Percentiles rank a stretch among this genome's conserved stretches.
These are phyloP conservation scores for Telmatochromis brachygnathus DNA, from an alignment of 2,113 vertebrate species.

Conservation along the genomic window DNA sequence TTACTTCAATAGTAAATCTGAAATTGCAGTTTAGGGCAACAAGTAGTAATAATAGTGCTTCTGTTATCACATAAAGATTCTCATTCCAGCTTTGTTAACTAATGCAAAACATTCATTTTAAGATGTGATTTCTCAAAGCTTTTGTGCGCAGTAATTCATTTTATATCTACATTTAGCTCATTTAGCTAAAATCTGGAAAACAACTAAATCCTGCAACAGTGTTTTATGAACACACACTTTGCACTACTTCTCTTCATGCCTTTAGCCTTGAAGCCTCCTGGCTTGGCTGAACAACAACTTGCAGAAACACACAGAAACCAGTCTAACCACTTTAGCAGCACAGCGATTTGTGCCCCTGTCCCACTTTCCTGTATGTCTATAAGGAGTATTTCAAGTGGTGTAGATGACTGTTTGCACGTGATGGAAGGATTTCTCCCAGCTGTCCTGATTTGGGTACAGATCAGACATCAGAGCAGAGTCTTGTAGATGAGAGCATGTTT, in stretches of 20 bases:
- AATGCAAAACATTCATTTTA: not conserved
- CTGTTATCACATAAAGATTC: not conserved
- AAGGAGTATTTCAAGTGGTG: not conserved
- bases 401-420: not conserved
- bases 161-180: not conserved
- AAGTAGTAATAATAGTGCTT: not conserved
- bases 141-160: not conserved
- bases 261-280: not conserved
- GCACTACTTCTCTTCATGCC: not conserved
- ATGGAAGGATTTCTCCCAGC: not conserved
- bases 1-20: not conserved
- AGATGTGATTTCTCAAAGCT: not conserved
- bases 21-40: not conserved
- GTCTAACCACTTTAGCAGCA: not conserved
- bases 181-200: not conserved
- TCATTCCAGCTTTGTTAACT: not conserved
- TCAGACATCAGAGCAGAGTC: not conserved
- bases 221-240: not conserved
- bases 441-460: not conserved
- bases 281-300: not conserved
- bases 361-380: not conserved
- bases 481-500: not conserved
- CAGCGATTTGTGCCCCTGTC: not conserved
- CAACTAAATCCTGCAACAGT: not conserved
- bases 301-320: slow-evolving; percentile 3